Percentiles rank a stretch among this genome's conserved stretches.
phyloP scores from a whole-genome alignment of 2,888 invertebrate species.

The Hipparchia sbordonii region DNA sequence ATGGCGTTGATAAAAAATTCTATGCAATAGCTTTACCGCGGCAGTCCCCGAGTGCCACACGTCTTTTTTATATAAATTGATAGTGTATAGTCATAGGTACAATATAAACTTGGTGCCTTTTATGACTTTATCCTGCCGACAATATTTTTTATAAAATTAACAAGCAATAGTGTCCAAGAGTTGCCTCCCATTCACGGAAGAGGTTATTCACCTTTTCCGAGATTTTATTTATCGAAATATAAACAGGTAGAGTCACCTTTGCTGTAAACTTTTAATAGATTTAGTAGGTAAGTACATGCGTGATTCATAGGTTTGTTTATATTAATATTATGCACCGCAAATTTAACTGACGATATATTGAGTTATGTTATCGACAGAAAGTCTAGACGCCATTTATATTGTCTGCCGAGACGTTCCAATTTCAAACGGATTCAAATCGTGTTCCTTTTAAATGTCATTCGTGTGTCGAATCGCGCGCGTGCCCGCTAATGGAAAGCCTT shows the following conservation, averaged over 20 bases:
- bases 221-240: neutral
- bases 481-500: constrained; percentile 79
- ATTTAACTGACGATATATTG: constrained; percentile 36
- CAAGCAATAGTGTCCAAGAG: too few species aligned
- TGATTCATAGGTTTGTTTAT: constrained; percentile 20
- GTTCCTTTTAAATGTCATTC: constrained; percentile 77
- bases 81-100: too few species aligned
- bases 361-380: constrained; percentile 58
- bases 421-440: constrained; percentile 71
- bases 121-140: too few species aligned
- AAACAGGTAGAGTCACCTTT: neutral
- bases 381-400: constrained; percentile 77
- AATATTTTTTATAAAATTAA: too few species aligned
- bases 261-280: neutral
- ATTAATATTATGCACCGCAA: constrained; percentile 29
- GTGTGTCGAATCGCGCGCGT: constrained; percentile 76
- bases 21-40: too few species aligned
- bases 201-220: too few species aligned
- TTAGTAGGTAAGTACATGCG: neutral
- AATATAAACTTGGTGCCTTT: too few species aligned
- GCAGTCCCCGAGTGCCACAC: too few species aligned
- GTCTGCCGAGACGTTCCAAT: constrained; percentile 66
- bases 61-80: too few species aligned
- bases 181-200: too few species aligned
- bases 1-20: too few species aligned